Base-by-base conservation (phyloP, 35 echinoderm and acorn worm genomes). In the Holothuria glaberrima region DNA sequence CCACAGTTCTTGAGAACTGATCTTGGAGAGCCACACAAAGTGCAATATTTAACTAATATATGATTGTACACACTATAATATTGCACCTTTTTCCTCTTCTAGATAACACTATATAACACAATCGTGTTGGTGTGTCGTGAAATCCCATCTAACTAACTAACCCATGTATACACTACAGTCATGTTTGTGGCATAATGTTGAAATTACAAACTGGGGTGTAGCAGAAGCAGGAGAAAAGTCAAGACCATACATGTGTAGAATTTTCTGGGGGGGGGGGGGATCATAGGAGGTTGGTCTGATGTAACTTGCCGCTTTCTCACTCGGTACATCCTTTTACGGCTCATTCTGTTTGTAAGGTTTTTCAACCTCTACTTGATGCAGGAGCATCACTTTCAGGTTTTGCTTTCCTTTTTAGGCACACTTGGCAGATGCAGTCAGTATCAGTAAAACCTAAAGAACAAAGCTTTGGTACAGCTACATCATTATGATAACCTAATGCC, bases 341-440 rank as follows among this genome's bases (percentile, higher is more conserved):
- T 61, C 80, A 83, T 29, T 20, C 21, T n/a, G 36, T n/a, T 0
- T 27, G 45, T 6, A 60, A 38, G 20, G 3, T 16, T 83, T 83
- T 83, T 12, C 60, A 6, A 33, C 80, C 56, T 4, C 33, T 6
- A 24, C 58, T 31, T n/a, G 24, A 12, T 54, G 50, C 13, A 54
- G 50, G 50, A 12, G 20, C 10, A 24, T 57, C n/a, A 0, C 14
- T 30, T 35, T 22, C 20, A 5, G 17, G 9, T 77, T 45, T 77
- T 5, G 73, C 19, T 0, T 54, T 0, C 13, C 45, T 34, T 29
- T 60, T 14, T 7, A 58, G 10, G 30, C 80, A 83, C 9, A 54
- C 80, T 83, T 83, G 80, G 60, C 80, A 83, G 30, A 83, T 60
- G 20, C 80, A 83, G 13, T 83, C 80, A 59, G 29, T 26, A 31